Conservation (phyloP, 1,140 invertebrate species). For the Asbolus verrucosus region DNA sequence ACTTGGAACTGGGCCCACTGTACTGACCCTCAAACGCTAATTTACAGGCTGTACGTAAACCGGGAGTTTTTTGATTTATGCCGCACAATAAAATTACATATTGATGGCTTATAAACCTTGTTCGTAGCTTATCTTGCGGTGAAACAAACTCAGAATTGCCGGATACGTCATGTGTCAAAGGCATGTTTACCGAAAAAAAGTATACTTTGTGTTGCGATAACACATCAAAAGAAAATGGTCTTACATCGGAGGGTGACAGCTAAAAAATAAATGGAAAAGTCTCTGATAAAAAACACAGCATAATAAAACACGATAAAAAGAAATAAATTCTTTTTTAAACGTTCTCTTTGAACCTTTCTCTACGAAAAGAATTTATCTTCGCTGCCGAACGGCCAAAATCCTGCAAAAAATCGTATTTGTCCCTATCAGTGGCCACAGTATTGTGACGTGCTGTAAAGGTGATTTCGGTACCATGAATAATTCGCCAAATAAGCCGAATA, state of each 20-base stretch:
- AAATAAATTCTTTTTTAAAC: constrained; percentile 39
- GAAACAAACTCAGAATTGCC: background rate
- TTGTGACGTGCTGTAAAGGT: no score
- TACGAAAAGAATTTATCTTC: constrained; percentile 26
- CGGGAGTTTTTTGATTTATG: constrained; percentile 19
- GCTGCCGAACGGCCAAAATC: constrained; percentile 9
- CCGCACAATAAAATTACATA: constrained; percentile 23
- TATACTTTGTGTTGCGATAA: constrained; percentile 23
- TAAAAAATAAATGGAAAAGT: constrained; percentile 26
- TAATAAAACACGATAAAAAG: constrained; percentile 34
- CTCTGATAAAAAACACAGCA: constrained; percentile 29
- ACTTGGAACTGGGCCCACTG: background rate
- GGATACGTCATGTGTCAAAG: constrained; percentile 7
- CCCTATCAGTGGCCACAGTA: no score
- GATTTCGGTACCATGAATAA: no score
- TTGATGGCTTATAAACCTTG: background rate
- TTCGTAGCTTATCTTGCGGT: constrained; percentile 7
- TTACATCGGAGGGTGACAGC: constrained; percentile 20
- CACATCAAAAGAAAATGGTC: constrained; percentile 16
- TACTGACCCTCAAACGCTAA: background rate
- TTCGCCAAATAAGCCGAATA: no score
- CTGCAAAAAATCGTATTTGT: constrained; percentile 19
- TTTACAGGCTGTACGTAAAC: background rate
- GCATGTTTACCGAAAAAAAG: constrained; percentile 6
- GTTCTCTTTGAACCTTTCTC: constrained; percentile 32